Percentiles rank a stretch among this genome's conserved stretches.
These are phyloP conservation scores for Rotaria macrura DNA, from an alignment of 2,888 invertebrate genomes.

Conservation along the genomic window DNA sequence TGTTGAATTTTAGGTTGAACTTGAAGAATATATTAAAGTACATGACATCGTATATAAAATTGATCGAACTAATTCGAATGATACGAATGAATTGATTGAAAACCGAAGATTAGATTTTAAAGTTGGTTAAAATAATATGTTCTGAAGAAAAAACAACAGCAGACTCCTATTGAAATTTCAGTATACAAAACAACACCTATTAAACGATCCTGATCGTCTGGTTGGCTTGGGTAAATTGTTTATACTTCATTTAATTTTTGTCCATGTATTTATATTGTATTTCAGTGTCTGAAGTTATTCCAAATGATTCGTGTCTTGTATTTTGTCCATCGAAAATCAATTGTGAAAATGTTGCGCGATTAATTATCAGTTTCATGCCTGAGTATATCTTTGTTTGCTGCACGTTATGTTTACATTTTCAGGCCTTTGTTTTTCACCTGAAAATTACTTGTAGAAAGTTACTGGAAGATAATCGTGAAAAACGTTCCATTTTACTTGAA, in stretches of 20 bases:
- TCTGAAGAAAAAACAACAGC: background rate
- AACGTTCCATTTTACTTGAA: conserved; percentile 56
- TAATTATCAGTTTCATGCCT: conserved; percentile 61
- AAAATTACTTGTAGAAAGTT: conserved; percentile 52
- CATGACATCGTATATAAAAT: conserved; percentile 58
- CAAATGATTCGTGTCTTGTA: conserved; percentile 68
- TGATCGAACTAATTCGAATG: conserved; percentile 43
- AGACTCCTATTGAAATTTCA: conserved; percentile 35
- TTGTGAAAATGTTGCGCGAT: conserved; percentile 74
- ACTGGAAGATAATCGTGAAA: conserved; percentile 54
- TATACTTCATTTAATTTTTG: no score
- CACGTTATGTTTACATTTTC: no score
- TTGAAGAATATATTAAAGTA: conserved; percentile 63
- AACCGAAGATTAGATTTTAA: conserved; percentile 11
- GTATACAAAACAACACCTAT: conserved; percentile 42
- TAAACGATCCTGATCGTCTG: conserved; percentile 66
- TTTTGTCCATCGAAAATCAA: conserved; percentile 86
- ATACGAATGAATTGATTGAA: background rate
- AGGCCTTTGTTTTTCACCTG: no score
- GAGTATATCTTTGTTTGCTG: background rate
- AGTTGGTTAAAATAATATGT: background rate
- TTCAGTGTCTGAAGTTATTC: conserved; percentile 59
- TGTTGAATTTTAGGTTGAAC: conserved; percentile 56
- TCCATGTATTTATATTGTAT: no score
- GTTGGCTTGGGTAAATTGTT: conserved; percentile 61